Evolutionary conservation across 2,888 invertebrate species (phyloP), one percentile per base, ranked within the genome.

Genomic region (Limenitis camilla): DNA sequence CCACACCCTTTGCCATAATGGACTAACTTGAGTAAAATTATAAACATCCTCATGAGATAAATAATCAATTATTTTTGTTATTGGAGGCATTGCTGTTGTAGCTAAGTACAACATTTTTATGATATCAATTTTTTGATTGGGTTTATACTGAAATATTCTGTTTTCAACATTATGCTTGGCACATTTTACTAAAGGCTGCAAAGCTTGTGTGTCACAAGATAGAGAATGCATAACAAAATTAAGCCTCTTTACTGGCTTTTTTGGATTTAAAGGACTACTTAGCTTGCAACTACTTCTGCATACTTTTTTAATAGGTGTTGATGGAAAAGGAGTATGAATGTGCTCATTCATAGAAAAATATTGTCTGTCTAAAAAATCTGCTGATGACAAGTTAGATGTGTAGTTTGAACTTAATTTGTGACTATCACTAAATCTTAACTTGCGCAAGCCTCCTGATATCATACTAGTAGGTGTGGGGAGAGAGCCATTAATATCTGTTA

Each of bases 41-140:
- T 67, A 72, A 50, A 85, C 74, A 60, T 88, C 88, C 61, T 81
- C 75, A 64, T 76, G 72, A 36, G 74, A 74, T 33, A 88, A 63
- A 54, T 77, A 78, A 41, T 64, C 68, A 45, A 88, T 73, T 53
- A 88, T 83, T 50, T 74, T 76, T 64, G 71, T 67, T 49, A 86
- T 64, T 27, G 80, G 77, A 52, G 79, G 82, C 62, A 71, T 64
- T 52, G 67, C 74, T 61, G 68, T 59, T 54, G 68, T 53, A 47
- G 63, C 59, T 39, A 74, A 63, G 57, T 75, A 74, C 50, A 88
- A 61, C 66, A 76, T 74, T 59, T 72, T 72, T 42, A 88, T 68
- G 45, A 88, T 78, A 64, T 88, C 88, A 61, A 84, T 64, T 66
- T 81, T 84, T 62, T 81, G 76, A 60, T 80, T 71, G 36, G 79